Evolutionary conservation across 1,140 invertebrate species (phyloP), one percentile per base, ranked within the genome.

Genomic region (Bombyx mandarina): DNA sequence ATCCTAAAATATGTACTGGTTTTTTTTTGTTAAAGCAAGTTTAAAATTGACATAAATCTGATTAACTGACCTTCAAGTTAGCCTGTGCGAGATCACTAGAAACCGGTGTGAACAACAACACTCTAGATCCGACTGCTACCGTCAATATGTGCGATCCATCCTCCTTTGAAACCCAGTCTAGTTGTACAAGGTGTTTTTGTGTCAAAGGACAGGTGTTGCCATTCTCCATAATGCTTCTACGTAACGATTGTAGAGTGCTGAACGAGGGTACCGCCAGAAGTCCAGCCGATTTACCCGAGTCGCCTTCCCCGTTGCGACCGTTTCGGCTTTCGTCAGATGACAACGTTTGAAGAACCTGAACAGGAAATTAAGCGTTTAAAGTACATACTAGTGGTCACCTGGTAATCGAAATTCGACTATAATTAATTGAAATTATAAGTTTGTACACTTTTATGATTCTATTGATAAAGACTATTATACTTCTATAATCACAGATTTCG

Each of bases 101-200:
- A 0, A 96, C 93, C 0, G 94, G 93, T 0, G 95, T 96, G 57
- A 96, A 96, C 0, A 96, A 73, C 77, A 96, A 89, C 3, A 96
- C 93, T 82, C 98, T 97, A 53, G 96, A 97, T 1, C 97, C 97
- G 52, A 99, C 96, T 0, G 95, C 97, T 0, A 99, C 97, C 0
- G 98, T 99, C 7, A 99, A 86, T 67, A 99, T 97, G 86, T 99
- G 98, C 0, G 97, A 97, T 3, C 98, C 98, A 86, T 99, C 98
- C 79, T 99, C 98, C 66, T 98, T 98, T 0, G 98, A 99, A 3
- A 99, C 98, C 98, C 98, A 99, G 88, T 99, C 98, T 43, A 99
- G 83, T 75, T 98, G 97, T 1, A 99, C 96, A 5, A 95, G 81
- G 82, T 95, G 94, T 82, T 96, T 96, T 73, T 96, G 95, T 0